Conservation (phyloP, 2,888 invertebrate species). For the Blastobasis lacticolella region DNA sequence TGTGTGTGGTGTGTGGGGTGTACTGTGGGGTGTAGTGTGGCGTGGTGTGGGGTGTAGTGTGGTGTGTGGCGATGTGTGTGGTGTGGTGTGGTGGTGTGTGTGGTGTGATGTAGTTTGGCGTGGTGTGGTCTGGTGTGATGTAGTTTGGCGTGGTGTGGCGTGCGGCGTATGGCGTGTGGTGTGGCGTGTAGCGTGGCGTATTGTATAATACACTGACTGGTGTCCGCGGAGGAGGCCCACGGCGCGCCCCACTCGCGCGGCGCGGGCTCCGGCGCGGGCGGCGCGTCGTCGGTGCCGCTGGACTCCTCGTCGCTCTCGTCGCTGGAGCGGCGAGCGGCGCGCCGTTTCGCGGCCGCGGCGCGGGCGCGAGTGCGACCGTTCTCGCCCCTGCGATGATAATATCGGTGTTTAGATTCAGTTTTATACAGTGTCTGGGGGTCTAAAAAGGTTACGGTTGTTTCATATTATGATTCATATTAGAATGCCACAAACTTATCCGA, state of each 20-base stretch:
- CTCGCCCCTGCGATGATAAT: constrained; percentile 31
- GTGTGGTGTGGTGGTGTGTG: not conserved
- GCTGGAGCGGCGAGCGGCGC: constrained; percentile 57
- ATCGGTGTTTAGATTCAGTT: no score
- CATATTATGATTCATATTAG: no score
- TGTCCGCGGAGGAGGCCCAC: constrained; percentile 65
- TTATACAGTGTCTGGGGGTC: no score
- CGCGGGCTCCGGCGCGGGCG: constrained; percentile 63
- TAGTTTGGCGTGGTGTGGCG: no score
- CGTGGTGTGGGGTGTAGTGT: no score
- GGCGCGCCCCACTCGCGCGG: constrained; percentile 71
- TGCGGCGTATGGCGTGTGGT: not conserved
- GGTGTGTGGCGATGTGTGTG: no score
- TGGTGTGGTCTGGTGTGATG: not conserved
- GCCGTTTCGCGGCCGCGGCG: constrained; percentile 47
- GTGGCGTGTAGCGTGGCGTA: not conserved
- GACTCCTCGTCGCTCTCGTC: constrained; percentile 68
- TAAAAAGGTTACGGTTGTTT: no score
- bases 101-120: not conserved
- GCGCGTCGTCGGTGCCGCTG: constrained; percentile 63
- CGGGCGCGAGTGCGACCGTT: constrained; percentile 47
- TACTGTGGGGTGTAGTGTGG: no score
- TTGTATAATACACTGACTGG: constrained; percentile 36
- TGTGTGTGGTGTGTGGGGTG: no score
- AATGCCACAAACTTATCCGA: no score